A percentile compares a stretch with the other conserved stretches of the same genome.
Conservation (phyloP, 1,140 invertebrate genomes). For the Lerema accius region DNA sequence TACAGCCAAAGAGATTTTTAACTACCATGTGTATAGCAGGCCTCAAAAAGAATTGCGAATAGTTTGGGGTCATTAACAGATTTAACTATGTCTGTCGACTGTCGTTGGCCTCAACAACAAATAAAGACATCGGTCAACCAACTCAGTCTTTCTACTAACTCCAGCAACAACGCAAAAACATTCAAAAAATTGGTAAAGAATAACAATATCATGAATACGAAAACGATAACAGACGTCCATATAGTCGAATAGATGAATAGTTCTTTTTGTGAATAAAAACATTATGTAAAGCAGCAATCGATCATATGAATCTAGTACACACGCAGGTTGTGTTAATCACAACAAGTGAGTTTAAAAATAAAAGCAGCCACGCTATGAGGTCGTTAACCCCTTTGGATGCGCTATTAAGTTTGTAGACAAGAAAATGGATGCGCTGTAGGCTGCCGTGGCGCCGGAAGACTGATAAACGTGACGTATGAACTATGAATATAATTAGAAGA, state of each 20-base stretch:
- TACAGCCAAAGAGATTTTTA: no score
- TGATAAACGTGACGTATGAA: slow-evolving; percentile 45
- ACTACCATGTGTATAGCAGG: no score
- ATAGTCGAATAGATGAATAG: neutral
- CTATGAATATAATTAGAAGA: slow-evolving; percentile 38
- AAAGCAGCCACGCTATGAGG: slow-evolving; percentile 13
- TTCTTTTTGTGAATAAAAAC: slow-evolving; percentile 11
- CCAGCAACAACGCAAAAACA: neutral
- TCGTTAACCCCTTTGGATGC: slow-evolving; percentile 18
- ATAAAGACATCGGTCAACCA: no score
- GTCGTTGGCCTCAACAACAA: no score
- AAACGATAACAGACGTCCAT: slow-evolving; percentile 5
- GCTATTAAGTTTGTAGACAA: slow-evolving; percentile 24
- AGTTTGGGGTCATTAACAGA: no score
- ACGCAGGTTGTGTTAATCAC: slow-evolving; percentile 21
- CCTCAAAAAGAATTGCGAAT: no score
- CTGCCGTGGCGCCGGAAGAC: slow-evolving; percentile 44
- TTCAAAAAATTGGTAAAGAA: neutral
- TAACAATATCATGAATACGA: slow-evolving; percentile 17
- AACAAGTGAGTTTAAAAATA: slow-evolving; percentile 33
- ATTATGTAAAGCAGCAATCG: slow-evolving; percentile 17
- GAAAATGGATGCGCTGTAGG: slow-evolving; percentile 37
- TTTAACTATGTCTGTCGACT: no score
- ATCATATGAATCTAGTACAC: slow-evolving; percentile 20
- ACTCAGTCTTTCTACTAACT: no score